Conservation (phyloP, 2,797 vertebrate species). For the Pseudotriccus pelzelni region DNA sequence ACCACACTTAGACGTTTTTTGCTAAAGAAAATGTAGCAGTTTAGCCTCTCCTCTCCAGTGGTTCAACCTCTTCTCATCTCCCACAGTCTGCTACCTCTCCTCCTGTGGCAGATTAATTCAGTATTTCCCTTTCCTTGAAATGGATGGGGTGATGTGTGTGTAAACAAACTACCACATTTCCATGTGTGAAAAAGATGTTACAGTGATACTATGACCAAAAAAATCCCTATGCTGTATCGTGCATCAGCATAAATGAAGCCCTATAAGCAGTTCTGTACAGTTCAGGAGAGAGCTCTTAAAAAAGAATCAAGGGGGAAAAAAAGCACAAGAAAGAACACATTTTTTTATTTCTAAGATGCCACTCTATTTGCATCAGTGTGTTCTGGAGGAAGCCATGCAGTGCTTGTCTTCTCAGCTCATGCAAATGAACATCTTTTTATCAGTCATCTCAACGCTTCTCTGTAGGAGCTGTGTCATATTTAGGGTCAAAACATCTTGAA, state of each 20-base stretch:
- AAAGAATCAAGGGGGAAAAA: background rate
- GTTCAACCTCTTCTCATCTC: background rate
- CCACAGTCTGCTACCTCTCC: background rate
- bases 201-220: background rate
- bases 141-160: background rate
- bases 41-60: background rate
- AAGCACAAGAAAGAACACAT: background rate
- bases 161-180: background rate
- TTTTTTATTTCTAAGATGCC: background rate
- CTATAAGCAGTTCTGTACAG: background rate
- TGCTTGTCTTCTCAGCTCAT: background rate
- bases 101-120: background rate
- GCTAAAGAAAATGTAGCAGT: background rate
- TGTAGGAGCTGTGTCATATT: background rate
- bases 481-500: background rate
- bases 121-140: background rate
- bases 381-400: background rate
- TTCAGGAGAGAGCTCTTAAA: background rate
- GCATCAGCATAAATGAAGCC: background rate
- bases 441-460: background rate
- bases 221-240: background rate
- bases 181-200: background rate
- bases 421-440: background rate
- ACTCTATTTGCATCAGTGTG: conserved; percentile 16
- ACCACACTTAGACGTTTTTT: background rate